Evolutionary conservation across 2,797 vertebrate species (phyloP), one percentile per base, ranked within the genome.

Genomic region (Ctenopoma kingsleyae): DNA sequence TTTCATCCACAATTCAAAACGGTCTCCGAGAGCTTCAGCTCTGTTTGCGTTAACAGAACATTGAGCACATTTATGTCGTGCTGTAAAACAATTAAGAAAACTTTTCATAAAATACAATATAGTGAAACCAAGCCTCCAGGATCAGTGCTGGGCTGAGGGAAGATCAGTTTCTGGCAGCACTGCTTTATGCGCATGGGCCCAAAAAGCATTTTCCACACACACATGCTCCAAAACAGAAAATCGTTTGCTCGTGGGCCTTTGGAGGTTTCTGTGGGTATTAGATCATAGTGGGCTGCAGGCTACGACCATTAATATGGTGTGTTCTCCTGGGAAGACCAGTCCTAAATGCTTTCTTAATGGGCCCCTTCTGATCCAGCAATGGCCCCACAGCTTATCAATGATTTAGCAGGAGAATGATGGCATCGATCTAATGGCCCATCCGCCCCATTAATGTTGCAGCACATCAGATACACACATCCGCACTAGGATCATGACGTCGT

Each of bases 341-440:
- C 54, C 48, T 76, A 58, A 81, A 71, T 66, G 67, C 62, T 72
- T 71, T 57, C 67, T 70, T 80, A 83, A 89, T 78, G 69, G 76
- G 10, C 49, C 71, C 63, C 60, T 48, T 67, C 53, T 62, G 78
- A 75, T 69, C 50, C 46, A 17, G 54, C 54, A 49, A 17, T 32
- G 69, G 65, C 64, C 74, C 63, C 50, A 38, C 41, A 78, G 76
- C 67, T 85, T 52, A 87, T 92, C 83, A 90, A 81, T 88, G 82
- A 88, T 91, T 88, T 76, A 92, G 48, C 51, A 43, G 36, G 8
- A 46, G 53, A 71, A 67, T 77, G 84, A 79, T 67, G 77, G 52
- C 67, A 62, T 60, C 9, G 55, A 68, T 48, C 82, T 89, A 87
- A 88, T 83, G 81, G 79, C 35, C 71, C 73, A 70, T 78, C 75